Evolutionary conservation across 2,113 vertebrate species (phyloP).

Genomic region (Centropus unirufus): DNA sequence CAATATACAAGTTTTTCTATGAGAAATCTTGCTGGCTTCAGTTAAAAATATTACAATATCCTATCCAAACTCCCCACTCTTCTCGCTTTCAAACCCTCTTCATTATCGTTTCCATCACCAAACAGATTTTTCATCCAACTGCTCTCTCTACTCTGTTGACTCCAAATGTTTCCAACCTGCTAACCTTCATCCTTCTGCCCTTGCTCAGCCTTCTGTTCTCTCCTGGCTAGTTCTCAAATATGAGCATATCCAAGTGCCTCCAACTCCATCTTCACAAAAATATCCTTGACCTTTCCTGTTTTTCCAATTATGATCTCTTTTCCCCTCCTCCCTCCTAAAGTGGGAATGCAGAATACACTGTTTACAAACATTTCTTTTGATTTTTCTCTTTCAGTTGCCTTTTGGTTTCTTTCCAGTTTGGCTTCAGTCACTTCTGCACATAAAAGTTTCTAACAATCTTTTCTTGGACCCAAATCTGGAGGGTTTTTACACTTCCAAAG

Average conservation of each 20-base stretch:
- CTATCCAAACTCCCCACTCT: not conserved
- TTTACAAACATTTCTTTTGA: conserved; percentile 61
- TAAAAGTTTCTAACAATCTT: conserved; percentile 35
- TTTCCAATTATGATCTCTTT: conserved; percentile 28
- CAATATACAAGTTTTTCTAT: not conserved
- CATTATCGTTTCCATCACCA: conserved; percentile 55
- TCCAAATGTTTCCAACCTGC: conserved; percentile 65
- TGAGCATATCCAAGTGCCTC: conserved; percentile 18
- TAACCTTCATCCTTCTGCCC: conserved; percentile 67
- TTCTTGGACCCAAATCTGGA: conserved; percentile 5
- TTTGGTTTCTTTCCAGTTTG: conserved; percentile 51
- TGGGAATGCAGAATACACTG: conserved; percentile 29
- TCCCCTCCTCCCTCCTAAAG: conserved; percentile 5
- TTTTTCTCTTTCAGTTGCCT: conserved; percentile 51
- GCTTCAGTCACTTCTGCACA: not conserved
- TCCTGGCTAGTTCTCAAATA: conserved; percentile 61
- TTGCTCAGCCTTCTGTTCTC: conserved; percentile 68
- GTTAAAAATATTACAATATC: conserved; percentile 20
- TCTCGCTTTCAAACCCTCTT: conserved; percentile 39
- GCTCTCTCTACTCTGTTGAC: conserved; percentile 62
- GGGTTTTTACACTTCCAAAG: conserved; percentile 15
- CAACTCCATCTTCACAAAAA: conserved; percentile 56
- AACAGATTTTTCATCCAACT: conserved; percentile 69
- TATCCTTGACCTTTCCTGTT: conserved; percentile 56
- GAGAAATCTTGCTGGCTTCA: conserved; percentile 13